Conservation (phyloP, 1,140 invertebrate species). For the Druon quercuslanigerum region DNA sequence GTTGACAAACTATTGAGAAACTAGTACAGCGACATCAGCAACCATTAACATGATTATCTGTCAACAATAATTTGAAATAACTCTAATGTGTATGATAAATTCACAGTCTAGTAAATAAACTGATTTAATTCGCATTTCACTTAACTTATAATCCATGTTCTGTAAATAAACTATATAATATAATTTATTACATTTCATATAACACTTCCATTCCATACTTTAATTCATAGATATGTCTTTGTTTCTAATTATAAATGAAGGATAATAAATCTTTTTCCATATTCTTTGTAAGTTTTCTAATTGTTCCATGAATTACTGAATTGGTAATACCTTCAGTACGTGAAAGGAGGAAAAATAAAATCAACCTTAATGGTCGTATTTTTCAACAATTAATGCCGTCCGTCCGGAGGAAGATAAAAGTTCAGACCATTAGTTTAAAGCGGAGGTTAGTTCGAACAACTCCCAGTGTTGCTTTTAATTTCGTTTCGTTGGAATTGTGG, state of each 20-base stretch:
- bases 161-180: too few relatives aligned
- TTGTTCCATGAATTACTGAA: neutral
- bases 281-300: neutral
- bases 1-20: conserved; percentile 25
- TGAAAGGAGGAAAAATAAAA: conserved; percentile 12
- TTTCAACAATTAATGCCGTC: conserved; percentile 37
- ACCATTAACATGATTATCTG: conserved; percentile 7
- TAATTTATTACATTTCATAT: too few relatives aligned
- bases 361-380: conserved; percentile 33
- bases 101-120: neutral
- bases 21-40: neutral
- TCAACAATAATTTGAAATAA: neutral
- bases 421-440: conserved; percentile 21
- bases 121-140: too few relatives aligned
- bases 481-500: conserved; percentile 24
- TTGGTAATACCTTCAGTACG: conserved; percentile 15
- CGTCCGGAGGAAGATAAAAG: conserved; percentile 18
- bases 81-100: neutral
- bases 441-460: conserved; percentile 8
- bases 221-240: too few relatives aligned
- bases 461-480: conserved; percentile 29
- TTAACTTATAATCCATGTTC: too few relatives aligned
- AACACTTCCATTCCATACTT: too few relatives aligned
- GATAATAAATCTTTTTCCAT: neutral
- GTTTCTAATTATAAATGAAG: too few relatives aligned